Percentiles rank a stretch among this genome's conserved stretches.
phyloP scores from a whole-genome alignment of 2,113 vertebrate species.

The Heterochromis multidens region DNA sequence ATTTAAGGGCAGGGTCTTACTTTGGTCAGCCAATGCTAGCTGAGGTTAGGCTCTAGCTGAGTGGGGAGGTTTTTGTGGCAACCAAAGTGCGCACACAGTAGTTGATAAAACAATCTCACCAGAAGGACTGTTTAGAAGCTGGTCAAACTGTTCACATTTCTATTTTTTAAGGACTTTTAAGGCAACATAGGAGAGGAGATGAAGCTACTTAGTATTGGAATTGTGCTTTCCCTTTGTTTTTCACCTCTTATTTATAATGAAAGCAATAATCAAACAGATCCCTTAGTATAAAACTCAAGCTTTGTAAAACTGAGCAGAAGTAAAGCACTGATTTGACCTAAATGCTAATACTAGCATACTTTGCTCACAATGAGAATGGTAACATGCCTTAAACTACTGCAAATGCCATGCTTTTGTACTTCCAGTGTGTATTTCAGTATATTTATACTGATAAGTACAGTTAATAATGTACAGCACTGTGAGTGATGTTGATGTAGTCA shows the following conservation, averaged over 20 bases:
- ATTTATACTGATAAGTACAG: neutral
- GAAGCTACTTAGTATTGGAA: neutral
- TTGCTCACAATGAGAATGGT: neutral
- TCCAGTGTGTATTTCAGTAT: neutral
- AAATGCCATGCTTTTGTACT: neutral
- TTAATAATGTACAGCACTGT: neutral
- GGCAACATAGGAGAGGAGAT: neutral
- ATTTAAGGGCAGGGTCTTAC: slow-evolving; percentile 48
- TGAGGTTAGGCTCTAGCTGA: slow-evolving; percentile 22
- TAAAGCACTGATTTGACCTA: neutral
- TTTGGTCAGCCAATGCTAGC: slow-evolving; percentile 32
- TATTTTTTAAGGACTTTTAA: neutral
- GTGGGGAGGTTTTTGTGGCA: slow-evolving; percentile 7
- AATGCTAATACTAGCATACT: neutral
- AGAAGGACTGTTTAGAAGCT: neutral
- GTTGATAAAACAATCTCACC: neutral
- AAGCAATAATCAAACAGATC: neutral
- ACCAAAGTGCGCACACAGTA: slow-evolving; percentile 1
- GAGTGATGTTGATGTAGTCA: neutral
- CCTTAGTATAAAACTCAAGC: neutral
- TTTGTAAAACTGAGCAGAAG: neutral
- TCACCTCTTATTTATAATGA: neutral
- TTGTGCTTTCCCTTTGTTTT: neutral
- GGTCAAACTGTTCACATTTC: neutral
- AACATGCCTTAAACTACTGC: neutral